Evolutionary conservation across 2,797 vertebrate genomes (phyloP).

Genomic region (Sebastes taczanowskii): DNA sequence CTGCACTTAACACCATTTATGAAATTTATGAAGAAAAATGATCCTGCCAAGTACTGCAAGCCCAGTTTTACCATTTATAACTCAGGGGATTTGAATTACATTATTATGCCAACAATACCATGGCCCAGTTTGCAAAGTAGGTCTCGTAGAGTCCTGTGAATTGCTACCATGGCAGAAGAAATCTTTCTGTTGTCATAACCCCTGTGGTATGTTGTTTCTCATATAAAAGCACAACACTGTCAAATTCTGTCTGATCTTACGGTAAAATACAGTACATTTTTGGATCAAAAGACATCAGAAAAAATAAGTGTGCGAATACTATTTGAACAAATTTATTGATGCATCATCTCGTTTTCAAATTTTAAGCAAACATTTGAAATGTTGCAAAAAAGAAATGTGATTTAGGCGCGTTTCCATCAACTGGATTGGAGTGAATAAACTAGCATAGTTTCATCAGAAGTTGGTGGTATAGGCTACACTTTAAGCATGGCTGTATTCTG

Average conservation of each 20-base stretch:
- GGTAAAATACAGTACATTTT: neutral
- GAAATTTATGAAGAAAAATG: conserved; percentile 39
- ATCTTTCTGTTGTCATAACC: neutral
- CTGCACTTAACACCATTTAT: conserved; percentile 29
- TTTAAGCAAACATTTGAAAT: neutral
- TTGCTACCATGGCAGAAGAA: conserved; percentile 2
- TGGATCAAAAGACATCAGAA: neutral
- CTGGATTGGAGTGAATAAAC: neutral
- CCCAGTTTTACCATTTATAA: conserved; percentile 39
- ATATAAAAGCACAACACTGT: neutral
- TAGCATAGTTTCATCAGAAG: neutral
- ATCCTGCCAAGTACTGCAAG: conserved; percentile 18
- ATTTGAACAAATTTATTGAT: neutral
- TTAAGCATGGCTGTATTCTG: neutral
- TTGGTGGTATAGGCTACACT: neutral
- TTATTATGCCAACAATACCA: conserved; percentile 45
- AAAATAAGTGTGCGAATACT: neutral
- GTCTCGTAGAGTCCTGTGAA: conserved; percentile 29
- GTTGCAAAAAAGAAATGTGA: neutral
- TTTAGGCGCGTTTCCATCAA: neutral
- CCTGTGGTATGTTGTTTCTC: neutral
- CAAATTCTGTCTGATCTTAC: neutral
- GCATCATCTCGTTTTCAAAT: neutral
- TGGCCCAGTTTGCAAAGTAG: conserved; percentile 58
- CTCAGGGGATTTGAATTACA: conserved; percentile 47